Evolutionary conservation across 2,113 vertebrate genomes (phyloP).

Genomic region (Cottus gobio): DNA sequence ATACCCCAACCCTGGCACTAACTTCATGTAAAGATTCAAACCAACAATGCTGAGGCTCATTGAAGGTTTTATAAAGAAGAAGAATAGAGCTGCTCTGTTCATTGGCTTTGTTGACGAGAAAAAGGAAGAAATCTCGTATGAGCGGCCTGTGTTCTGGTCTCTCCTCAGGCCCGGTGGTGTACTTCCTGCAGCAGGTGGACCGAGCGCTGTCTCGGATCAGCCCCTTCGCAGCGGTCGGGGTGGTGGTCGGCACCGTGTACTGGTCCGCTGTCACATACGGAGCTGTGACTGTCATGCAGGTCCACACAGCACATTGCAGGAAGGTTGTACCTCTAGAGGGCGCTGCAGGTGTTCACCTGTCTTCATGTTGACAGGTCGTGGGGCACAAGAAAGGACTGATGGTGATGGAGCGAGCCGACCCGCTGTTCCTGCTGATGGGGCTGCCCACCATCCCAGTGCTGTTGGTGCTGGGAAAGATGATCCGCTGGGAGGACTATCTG

Average conservation of each 20-base stretch:
- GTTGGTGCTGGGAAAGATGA: slow-evolving; percentile 84
- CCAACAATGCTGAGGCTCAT: too few relatives aligned
- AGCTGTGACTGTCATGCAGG: slow-evolving; percentile 87
- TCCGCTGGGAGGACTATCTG: slow-evolving; percentile 85
- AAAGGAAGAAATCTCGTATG: too few relatives aligned
- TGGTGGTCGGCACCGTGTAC: slow-evolving; percentile 82
- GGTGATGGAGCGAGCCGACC: slow-evolving; percentile 84
- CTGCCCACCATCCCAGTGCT: slow-evolving; percentile 84
- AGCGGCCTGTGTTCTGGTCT: neutral
- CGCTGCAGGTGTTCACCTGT: neutral
- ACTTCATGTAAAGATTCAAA: too few relatives aligned
- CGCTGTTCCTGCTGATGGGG: slow-evolving; percentile 84
- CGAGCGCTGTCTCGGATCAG: slow-evolving; percentile 78
- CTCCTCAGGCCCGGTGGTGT: slow-evolving; percentile 80
- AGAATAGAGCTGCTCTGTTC: too few relatives aligned
- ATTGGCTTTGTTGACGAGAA: too few relatives aligned
- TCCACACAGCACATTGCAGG: slow-evolving; percentile 16
- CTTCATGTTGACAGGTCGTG: slow-evolving; percentile 73
- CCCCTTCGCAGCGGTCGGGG: slow-evolving; percentile 82
- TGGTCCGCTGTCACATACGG: slow-evolving; percentile 87
- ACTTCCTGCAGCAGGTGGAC: slow-evolving; percentile 84
- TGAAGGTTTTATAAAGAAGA: too few relatives aligned
- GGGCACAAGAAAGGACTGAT: slow-evolving; percentile 84
- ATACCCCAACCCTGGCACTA: too few relatives aligned
- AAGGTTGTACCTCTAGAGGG: too few relatives aligned